A percentile compares a stretch with the other conserved stretches of the same genome.
These are phyloP conservation scores for Perognathus longimembris DNA, from an alignment of 2,113 vertebrate genomes.

Conservation along the genomic window DNA sequence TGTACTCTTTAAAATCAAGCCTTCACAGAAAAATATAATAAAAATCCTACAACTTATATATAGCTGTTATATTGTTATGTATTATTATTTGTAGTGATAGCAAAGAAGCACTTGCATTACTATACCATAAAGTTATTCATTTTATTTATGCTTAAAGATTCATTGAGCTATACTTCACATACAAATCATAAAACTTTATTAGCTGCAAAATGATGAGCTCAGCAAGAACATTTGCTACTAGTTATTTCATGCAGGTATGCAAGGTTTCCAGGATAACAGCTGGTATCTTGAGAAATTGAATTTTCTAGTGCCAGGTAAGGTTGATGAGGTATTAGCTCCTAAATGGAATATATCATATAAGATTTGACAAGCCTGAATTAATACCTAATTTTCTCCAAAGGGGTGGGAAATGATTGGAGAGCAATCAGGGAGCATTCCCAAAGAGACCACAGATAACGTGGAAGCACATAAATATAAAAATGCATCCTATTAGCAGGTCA, in stretches of 20 bases:
- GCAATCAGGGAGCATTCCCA: slow-evolving; percentile 5
- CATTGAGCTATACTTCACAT: neutral
- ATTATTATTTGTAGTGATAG: slow-evolving; percentile 14
- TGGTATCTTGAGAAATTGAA: slow-evolving; percentile 73
- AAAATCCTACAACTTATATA: neutral
- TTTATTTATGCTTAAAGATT: slow-evolving; percentile 44
- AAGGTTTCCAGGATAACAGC: slow-evolving; percentile 69
- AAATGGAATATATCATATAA: slow-evolving; percentile 72
- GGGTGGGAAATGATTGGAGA: slow-evolving; percentile 64
- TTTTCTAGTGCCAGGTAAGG: slow-evolving; percentile 74
- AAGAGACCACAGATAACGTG: slow-evolving; percentile 14
- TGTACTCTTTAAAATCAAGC: slow-evolving; percentile 37
- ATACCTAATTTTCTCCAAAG: slow-evolving; percentile 69
- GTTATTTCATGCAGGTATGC: slow-evolving; percentile 50
- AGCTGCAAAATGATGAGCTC: neutral
- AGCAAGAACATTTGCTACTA: slow-evolving; percentile 66
- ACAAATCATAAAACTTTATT: slow-evolving; percentile 47
- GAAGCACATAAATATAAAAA: slow-evolving; percentile 56
- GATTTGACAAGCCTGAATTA: slow-evolving; percentile 76
- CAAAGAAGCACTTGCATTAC: neutral
- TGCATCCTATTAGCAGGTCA: slow-evolving; percentile 50
- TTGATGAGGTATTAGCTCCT: slow-evolving; percentile 73
- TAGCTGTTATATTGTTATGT: neutral
- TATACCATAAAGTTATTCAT: slow-evolving; percentile 14
- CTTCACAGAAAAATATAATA: neutral